Percentiles rank a stretch among this genome's conserved stretches.
Conservation (phyloP, 2,888 invertebrate genomes). For the Xylota sylvarum region DNA sequence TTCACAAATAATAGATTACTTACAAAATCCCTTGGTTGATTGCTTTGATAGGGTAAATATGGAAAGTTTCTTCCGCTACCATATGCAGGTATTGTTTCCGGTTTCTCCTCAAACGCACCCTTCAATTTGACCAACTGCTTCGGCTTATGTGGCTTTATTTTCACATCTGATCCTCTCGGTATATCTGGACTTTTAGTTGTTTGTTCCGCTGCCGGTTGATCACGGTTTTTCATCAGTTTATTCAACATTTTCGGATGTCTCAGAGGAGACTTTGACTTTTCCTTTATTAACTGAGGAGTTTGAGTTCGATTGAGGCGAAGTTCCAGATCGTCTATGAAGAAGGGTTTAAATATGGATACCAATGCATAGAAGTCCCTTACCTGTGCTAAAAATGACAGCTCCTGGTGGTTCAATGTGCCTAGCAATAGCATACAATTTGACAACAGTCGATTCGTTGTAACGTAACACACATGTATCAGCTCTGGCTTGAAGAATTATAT, state of each 20-base stretch:
- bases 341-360: neutral
- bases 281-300: constrained; percentile 83
- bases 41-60: constrained; percentile 65
- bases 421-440: constrained; percentile 88
- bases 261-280: constrained; percentile 81
- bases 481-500: constrained; percentile 84
- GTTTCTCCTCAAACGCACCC: constrained; percentile 28
- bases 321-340: constrained; percentile 82
- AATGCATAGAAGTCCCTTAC: constrained; percentile 81
- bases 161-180: constrained; percentile 30
- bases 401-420: constrained; percentile 90
- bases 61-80: constrained; percentile 45
- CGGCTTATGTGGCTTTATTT: constrained; percentile 24
- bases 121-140: constrained; percentile 39
- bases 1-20: no score
- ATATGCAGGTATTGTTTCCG: constrained; percentile 32
- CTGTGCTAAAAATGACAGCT: constrained; percentile 89
- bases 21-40: constrained; percentile 75
- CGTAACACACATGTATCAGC: constrained; percentile 89
- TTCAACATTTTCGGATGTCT: constrained; percentile 85
- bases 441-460: constrained; percentile 89
- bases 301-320: constrained; percentile 84
- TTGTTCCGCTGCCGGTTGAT: constrained; percentile 78
- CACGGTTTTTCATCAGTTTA: constrained; percentile 82
- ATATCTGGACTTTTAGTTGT: constrained; percentile 54